Evolutionary conservation across 2,888 invertebrate genomes (phyloP).

Genomic region (Papilio demoleus): DNA sequence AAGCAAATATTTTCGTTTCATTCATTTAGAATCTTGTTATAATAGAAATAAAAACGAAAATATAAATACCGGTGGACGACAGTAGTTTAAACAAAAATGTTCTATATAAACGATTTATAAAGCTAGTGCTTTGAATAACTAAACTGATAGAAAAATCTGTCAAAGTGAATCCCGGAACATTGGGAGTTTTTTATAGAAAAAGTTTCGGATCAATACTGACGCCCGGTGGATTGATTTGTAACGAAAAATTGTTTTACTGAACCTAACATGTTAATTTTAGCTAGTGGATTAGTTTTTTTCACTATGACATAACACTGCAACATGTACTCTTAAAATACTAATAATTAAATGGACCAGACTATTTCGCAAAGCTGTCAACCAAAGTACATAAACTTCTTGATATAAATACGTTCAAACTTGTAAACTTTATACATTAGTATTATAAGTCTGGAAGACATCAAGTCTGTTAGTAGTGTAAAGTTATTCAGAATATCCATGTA

Average conservation of each 20-base stretch:
- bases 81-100: slow-evolving; percentile 7
- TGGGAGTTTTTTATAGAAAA: background rate
- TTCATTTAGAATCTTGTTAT: slow-evolving; percentile 5
- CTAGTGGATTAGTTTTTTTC: too few relatives aligned
- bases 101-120: slow-evolving; percentile 7
- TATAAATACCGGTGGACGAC: background rate
- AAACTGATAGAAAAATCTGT: slow-evolving; percentile 2
- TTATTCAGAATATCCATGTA: background rate
- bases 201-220: background rate
- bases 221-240: background rate
- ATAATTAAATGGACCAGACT: too few relatives aligned
- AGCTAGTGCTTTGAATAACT: background rate
- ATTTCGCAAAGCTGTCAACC: background rate
- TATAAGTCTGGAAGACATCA: background rate
- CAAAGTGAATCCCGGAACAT: slow-evolving; percentile 10
- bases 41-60: background rate
- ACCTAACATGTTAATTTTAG: background rate
- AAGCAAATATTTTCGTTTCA: slow-evolving; percentile 26
- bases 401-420: background rate
- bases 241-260: background rate
- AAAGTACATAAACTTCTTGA: background rate
- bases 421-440: background rate
- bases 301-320: too few relatives aligned
- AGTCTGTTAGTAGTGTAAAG: background rate
- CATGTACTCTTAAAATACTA: too few relatives aligned